A percentile compares a stretch with the other conserved stretches of the same genome.
Evolutionary conservation across 2,888 invertebrate species (phyloP).

Genomic region (Leptodirus hochenwartii): DNA sequence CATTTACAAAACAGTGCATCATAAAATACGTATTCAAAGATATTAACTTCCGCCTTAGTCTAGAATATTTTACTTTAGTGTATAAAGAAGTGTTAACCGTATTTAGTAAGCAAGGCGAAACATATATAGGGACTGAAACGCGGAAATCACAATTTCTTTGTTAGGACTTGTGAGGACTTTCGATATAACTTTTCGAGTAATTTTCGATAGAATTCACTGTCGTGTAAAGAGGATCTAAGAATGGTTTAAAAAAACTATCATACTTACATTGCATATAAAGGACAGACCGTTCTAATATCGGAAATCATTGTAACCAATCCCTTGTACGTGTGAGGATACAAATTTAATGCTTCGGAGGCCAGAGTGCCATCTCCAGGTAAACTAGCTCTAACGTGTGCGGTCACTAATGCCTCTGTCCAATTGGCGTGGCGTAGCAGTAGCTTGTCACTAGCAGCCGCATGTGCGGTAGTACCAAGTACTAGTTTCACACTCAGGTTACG

Average conservation of each 20-base stretch:
- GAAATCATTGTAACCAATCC: constrained; percentile 58
- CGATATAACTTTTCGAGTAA: no score
- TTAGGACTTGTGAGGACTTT: no score
- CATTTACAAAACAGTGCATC: no score
- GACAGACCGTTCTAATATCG: constrained; percentile 63
- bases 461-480: constrained; percentile 56
- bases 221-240: no score
- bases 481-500: constrained; percentile 30
- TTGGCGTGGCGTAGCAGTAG: constrained; percentile 39
- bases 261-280: constrained; percentile 51
- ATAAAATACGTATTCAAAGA: no score
- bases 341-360: constrained; percentile 39
- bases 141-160: no score
- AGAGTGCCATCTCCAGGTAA: constrained; percentile 43
- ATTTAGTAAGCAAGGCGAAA: no score
- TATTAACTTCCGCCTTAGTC: no score
- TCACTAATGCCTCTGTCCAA: constrained; percentile 48
- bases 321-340: constrained; percentile 45
- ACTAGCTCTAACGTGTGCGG: constrained; percentile 41
- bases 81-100: no score
- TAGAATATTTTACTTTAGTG: no score
- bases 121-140: no score
- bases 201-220: no score
- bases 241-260: not conserved
- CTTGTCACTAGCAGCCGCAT: constrained; percentile 46